Percentiles rank a stretch among this genome's conserved stretches.
Evolutionary conservation across 2,113 vertebrate species (phyloP).

Genomic region (Tretioscincus oriximinensis): DNA sequence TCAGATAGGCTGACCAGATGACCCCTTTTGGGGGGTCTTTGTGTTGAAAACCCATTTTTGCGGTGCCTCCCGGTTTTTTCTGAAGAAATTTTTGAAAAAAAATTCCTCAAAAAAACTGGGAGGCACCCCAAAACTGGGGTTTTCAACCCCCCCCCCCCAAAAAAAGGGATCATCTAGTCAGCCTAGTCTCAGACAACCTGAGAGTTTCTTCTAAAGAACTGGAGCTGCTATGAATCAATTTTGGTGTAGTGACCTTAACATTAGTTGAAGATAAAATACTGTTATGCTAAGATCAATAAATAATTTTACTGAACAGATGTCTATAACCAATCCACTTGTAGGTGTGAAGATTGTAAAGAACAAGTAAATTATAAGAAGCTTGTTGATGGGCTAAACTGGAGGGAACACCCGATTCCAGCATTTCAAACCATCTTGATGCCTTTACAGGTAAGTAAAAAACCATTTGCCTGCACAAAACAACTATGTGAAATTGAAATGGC

Average conservation of each 20-base stretch:
- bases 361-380: conserved; percentile 81
- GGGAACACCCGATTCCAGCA: conserved; percentile 67
- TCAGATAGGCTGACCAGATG: too few relatives aligned
- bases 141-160: too few relatives aligned
- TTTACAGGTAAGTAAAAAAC: conserved; percentile 72
- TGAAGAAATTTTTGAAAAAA: too few relatives aligned
- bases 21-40: too few relatives aligned
- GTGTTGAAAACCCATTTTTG: too few relatives aligned
- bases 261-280: background rate
- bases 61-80: too few relatives aligned
- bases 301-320: conserved; percentile 28
- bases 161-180: too few relatives aligned
- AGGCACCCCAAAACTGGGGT: too few relatives aligned
- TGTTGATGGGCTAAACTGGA: conserved; percentile 83
- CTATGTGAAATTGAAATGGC: too few relatives aligned
- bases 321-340: conserved; percentile 56
- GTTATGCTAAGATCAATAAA: background rate
- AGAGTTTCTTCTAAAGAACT: too few relatives aligned
- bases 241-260: background rate
- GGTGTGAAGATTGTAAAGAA: conserved; percentile 73
- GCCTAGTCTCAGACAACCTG: too few relatives aligned
- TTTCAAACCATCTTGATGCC: conserved; percentile 37
- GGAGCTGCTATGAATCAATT: background rate
- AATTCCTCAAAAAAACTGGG: too few relatives aligned
- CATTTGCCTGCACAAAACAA: background rate